A percentile compares a stretch with the other conserved stretches of the same genome.
Evolutionary conservation across 2,797 vertebrate genomes (phyloP).

Genomic region (Myotis findleyi): DNA sequence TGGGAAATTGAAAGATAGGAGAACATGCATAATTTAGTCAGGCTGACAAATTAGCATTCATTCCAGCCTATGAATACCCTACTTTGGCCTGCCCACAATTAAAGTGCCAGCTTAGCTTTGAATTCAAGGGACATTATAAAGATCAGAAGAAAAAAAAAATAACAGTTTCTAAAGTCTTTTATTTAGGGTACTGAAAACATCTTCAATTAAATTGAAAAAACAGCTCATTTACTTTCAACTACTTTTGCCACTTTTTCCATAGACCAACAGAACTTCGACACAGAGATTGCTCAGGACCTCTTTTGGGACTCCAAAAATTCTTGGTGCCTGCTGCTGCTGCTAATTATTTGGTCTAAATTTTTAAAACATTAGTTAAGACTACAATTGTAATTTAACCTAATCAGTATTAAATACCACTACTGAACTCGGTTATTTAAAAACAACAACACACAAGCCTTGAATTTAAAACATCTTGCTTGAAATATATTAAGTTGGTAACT

Average conservation of each 20-base stretch:
- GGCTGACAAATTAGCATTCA: conserved; percentile 81
- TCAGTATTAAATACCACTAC: background rate
- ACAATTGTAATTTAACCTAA: background rate
- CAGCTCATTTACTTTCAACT: conserved; percentile 77
- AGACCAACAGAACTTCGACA: conserved; percentile 46
- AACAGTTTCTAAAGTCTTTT: conserved; percentile 79
- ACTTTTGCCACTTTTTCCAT: conserved; percentile 68
- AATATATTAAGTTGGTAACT: conserved; percentile 7
- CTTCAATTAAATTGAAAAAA: conserved; percentile 75
- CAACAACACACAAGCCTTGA: background rate
- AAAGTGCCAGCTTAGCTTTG: conserved; percentile 76
- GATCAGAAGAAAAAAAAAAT: conserved; percentile 73
- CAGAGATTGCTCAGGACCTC: background rate
- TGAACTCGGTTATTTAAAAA: conserved; percentile 10
- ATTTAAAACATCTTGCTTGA: conserved; percentile 8
- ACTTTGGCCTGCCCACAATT: conserved; percentile 77
- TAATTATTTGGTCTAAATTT: conserved; percentile 21
- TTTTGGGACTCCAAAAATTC: background rate
- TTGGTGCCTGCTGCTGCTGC: background rate
- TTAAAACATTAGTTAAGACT: conserved; percentile 17
- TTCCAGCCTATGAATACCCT: conserved; percentile 72
- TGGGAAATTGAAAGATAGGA: conserved; percentile 80
- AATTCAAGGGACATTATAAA: conserved; percentile 76
- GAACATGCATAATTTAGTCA: conserved; percentile 77
- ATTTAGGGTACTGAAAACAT: conserved; percentile 77